Conservation (phyloP, 2,797 vertebrate genomes). For the Centropyge bicolor region DNA sequence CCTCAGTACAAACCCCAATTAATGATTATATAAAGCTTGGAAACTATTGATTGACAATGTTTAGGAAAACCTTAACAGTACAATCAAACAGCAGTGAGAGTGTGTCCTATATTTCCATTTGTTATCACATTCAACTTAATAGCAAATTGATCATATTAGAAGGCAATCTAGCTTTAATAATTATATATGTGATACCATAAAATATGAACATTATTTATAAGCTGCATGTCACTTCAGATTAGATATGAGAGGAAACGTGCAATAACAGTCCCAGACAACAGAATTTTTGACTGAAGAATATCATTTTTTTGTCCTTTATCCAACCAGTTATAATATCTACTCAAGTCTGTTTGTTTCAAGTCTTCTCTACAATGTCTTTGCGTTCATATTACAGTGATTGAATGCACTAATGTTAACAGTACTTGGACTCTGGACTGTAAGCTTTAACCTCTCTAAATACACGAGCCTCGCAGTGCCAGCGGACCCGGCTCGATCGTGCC, state of each 20-base stretch:
- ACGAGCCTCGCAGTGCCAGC: slow-evolving; percentile 7
- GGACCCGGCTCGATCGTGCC: slow-evolving; percentile 13
- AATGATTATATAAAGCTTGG: background rate
- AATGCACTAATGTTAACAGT: background rate
- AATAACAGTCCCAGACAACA: background rate
- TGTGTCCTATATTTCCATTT: slow-evolving; percentile 2
- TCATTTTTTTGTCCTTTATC: background rate
- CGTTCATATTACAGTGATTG: background rate
- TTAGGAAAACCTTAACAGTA: background rate
- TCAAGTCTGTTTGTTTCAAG: background rate
- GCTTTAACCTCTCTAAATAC: slow-evolving; percentile 17
- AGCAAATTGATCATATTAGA: too few species aligned
- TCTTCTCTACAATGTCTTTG: background rate
- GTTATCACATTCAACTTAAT: background rate
- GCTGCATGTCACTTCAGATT: background rate
- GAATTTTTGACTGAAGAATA: background rate
- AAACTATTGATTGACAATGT: background rate
- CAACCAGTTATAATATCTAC: background rate
- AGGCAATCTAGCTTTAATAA: background rate
- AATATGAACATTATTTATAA: too few species aligned
- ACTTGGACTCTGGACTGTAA: slow-evolving; percentile 52
- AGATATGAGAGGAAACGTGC: background rate
- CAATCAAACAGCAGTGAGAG: background rate
- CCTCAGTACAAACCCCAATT: background rate
- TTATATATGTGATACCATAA: too few species aligned